Conservation (phyloP, 2,888 invertebrate species). For the Diabrotica balteata region DNA sequence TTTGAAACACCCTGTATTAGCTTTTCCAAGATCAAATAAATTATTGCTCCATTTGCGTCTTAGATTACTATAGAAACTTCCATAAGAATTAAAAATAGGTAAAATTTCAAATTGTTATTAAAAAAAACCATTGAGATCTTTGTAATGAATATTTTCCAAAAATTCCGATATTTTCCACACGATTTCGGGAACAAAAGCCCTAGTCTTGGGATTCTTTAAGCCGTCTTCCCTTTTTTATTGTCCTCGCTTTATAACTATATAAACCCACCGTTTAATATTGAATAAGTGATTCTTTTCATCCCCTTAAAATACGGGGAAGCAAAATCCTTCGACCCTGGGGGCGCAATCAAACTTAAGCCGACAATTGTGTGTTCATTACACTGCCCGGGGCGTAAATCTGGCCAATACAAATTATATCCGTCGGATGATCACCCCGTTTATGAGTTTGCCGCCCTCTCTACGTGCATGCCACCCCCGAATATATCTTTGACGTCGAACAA, state of each 20-base stretch:
- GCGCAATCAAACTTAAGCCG: constrained; percentile 62
- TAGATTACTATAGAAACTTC: no score
- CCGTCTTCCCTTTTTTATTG: constrained; percentile 12
- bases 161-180: no score
- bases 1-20: no score
- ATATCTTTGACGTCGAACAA: constrained; percentile 9
- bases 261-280: constrained; percentile 56
- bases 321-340: constrained; percentile 49
- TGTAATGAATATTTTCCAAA: no score
- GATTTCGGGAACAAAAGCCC: no score
- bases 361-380: constrained; percentile 63
- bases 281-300: constrained; percentile 55
- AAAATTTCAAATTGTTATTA: no score
- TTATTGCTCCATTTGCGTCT: no score
- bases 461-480: constrained; percentile 33
- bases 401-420: constrained; percentile 63
- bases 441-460: constrained; percentile 33
- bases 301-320: constrained; percentile 41
- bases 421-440: constrained; percentile 50
- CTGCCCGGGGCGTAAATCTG: constrained; percentile 61
- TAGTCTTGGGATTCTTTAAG: background rate
- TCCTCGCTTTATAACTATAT: constrained; percentile 12
- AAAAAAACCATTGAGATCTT: no score
- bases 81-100: no score
- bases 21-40: no score